Evolutionary conservation across 2,888 invertebrate species (phyloP).

Genomic region (Andrena minutula): DNA sequence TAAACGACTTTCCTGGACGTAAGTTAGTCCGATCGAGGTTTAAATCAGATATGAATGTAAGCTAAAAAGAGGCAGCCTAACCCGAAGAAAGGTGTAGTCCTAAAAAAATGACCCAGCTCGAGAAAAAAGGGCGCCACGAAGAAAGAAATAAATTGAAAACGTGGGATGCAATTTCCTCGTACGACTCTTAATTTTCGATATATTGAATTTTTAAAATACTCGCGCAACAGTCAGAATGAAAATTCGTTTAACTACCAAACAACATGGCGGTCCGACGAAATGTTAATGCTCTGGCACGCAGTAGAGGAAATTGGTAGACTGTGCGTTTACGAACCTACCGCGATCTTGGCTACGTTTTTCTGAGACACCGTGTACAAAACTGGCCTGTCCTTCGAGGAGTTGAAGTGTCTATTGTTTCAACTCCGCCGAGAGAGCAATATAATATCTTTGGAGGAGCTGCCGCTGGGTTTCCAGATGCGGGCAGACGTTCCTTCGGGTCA

Average conservation of each 20-base stretch:
- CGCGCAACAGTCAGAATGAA: not conserved
- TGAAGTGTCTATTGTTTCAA: slow-evolving; percentile 79
- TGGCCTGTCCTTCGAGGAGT: slow-evolving; percentile 57
- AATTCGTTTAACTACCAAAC: not conserved
- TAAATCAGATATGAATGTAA: too few relatives aligned
- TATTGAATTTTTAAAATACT: too few relatives aligned
- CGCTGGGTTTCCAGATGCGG: slow-evolving; percentile 77
- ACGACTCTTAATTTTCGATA: too few relatives aligned
- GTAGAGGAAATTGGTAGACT: not conserved
- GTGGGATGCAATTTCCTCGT: not conserved
- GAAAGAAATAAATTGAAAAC: not conserved
- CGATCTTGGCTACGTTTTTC: slow-evolving; percentile 36
- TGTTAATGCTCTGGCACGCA: not conserved
- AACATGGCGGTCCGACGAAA: slow-evolving; percentile 14
- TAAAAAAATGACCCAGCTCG: too few relatives aligned
- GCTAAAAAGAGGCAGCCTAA: too few relatives aligned
- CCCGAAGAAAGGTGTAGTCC: too few relatives aligned
- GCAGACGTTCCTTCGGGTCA: slow-evolving; percentile 65
- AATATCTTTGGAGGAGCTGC: slow-evolving; percentile 75
- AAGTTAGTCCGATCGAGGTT: too few relatives aligned
- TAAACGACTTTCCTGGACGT: too few relatives aligned
- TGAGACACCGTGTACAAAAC: slow-evolving; percentile 44
- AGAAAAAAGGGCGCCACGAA: too few relatives aligned
- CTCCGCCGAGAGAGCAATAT: slow-evolving; percentile 74
- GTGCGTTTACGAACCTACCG: not conserved